Evolutionary conservation across 2,888 invertebrate species (phyloP).

Genomic region (Balanococcus diminutus): DNA sequence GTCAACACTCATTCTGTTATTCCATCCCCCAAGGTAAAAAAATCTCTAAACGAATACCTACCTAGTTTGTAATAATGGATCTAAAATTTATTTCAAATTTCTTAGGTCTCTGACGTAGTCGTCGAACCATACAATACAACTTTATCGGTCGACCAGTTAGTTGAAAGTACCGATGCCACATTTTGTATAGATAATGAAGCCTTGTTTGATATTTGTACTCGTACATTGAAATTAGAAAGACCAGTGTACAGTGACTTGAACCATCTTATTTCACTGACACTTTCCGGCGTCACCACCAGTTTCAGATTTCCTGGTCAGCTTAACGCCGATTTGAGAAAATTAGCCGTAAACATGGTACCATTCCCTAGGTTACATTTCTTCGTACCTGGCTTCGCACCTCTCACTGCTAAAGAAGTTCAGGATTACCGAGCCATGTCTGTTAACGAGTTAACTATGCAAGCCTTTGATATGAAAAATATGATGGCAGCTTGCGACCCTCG

Average conservation of each 20-base stretch:
- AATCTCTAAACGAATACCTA: background rate
- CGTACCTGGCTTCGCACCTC: slow-evolving; percentile 51
- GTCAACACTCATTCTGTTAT: slow-evolving; percentile 50
- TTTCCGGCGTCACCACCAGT: slow-evolving; percentile 52
- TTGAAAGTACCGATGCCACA: slow-evolving; percentile 45
- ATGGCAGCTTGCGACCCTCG: slow-evolving; percentile 53
- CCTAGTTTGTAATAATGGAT: background rate
- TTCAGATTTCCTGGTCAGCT: slow-evolving; percentile 50
- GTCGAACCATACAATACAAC: slow-evolving; percentile 52
- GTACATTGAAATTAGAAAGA: slow-evolving; percentile 45
- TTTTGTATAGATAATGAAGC: slow-evolving; percentile 53
- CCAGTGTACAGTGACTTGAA: slow-evolving; percentile 52
- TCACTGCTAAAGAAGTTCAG: slow-evolving; percentile 48
- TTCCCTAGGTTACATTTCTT: slow-evolving; percentile 50
- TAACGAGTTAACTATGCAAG: slow-evolving; percentile 51
- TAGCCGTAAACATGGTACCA: slow-evolving; percentile 53
- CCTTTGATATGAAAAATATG: slow-evolving; percentile 53
- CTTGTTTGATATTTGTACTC: slow-evolving; percentile 53
- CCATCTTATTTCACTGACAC: slow-evolving; percentile 48
- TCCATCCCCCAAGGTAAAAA: slow-evolving; percentile 47
- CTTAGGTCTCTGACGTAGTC: slow-evolving; percentile 49
- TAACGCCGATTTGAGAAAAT: slow-evolving; percentile 49
- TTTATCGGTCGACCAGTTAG: slow-evolving; percentile 44
- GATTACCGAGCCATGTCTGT: slow-evolving; percentile 48
- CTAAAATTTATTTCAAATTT: background rate